These are phyloP conservation scores for Drosophila fungiperda DNA, from an alignment of 2,888 invertebrate genomes.

Conservation along the genomic window DNA sequence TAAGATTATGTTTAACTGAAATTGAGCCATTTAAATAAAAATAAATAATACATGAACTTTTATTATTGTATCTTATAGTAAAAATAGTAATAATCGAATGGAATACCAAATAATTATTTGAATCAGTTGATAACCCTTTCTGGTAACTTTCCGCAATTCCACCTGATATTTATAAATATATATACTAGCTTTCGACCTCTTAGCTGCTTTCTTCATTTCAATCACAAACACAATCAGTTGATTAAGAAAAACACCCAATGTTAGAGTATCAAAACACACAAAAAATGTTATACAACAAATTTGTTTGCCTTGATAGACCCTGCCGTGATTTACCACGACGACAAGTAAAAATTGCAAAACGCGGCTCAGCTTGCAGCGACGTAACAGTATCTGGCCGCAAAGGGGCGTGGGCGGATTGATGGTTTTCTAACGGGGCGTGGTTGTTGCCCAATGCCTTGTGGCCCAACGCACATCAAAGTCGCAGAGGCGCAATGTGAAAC, in stretches of 20 bases:
- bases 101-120: not conserved
- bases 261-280: slow-evolving; percentile 5
- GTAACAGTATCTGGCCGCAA: slow-evolving; percentile 26
- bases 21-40: not conserved
- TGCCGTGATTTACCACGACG: slow-evolving; percentile 66
- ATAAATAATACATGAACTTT: too few relatives aligned
- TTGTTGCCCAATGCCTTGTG: slow-evolving; percentile 15
- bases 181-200: not conserved
- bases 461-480: slow-evolving; percentile 26
- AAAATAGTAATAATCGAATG: not conserved
- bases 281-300: slow-evolving; percentile 42
- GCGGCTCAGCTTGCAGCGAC: slow-evolving; percentile 54
- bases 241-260: not conserved
- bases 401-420: not conserved
- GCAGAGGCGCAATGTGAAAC: slow-evolving; percentile 16
- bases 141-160: fast-evolving
- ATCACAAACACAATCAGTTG: not conserved
- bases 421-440: slow-evolving; percentile 12
- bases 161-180: too few relatives aligned
- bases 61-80: not conserved
- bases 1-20: not conserved
- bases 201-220: not conserved
- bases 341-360: slow-evolving; percentile 61
- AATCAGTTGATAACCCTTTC: not conserved
- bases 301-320: slow-evolving; percentile 43